Base-by-base conservation (phyloP, 2,888 invertebrate genomes). In the Nomada fabriciana region DNA sequence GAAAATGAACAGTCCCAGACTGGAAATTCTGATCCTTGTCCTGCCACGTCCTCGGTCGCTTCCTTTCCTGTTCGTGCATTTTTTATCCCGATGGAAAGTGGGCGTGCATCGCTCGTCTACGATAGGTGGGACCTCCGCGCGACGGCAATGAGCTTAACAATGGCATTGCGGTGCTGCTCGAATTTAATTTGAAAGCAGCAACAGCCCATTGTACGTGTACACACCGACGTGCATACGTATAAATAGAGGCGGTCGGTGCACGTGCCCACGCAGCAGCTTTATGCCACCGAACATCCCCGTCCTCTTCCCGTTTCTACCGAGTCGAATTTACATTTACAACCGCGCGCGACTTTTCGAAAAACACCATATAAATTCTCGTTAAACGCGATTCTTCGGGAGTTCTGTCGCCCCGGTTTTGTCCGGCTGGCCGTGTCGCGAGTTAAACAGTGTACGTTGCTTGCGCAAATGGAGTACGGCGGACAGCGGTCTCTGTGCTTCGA, bases 161-260 rank as follows among this genome's bases (percentile, higher is more conserved):
- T 88, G 87, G 84, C 87, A 87, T 85, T 78, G 88, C 89, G 87
- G 86, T 83, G 84, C 77, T 87, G 85, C 86, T 81, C 86, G 86
- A 90, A 90, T 90, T 90, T 84, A 87, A 88, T 90, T 87, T 82
- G 75, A 88, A 90, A 84, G 71, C 84, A 83, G 84, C 87, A 60
- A 84, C n/a, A 73, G 73, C 74, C 86, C 81, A 88, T 89, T 89
- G 89, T 89, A 70, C 77, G 84, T 70, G 50, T 68, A 75, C 59
- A 71, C 78, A 72, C 47, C 69, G 60, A 59, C 53, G 43, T 23
- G 36, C 53, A 42, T 10, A 47, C 59, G 84, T 86, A 86, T 87
- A 86, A 86, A 88, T 86, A 89, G 88, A 89, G 70, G 59, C 72
- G 82, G 78, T 84, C 80, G 84, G 80, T 86, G 82, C 76, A 78